These are phyloP conservation scores for Rhagoletis zephyria DNA, from an alignment of 1,140 invertebrate species.

Conservation along the genomic window DNA sequence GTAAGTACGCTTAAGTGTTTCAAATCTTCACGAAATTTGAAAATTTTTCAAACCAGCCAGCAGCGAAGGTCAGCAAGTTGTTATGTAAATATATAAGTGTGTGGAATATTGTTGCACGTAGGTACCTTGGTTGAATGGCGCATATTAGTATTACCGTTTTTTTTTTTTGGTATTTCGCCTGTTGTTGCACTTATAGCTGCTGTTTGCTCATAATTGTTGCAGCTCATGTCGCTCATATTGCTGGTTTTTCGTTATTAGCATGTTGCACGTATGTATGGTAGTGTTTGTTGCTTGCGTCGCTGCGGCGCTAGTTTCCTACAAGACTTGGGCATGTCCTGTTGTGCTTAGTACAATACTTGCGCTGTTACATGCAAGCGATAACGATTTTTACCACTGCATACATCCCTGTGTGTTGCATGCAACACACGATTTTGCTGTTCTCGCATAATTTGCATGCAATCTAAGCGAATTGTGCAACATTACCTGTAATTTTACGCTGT, in stretches of 20 bases:
- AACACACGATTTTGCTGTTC: conserved; percentile 45
- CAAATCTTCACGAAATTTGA: background rate
- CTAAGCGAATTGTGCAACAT: conserved; percentile 40
- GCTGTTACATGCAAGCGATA: conserved; percentile 38
- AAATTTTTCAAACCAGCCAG: background rate
- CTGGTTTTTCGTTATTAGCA: background rate
- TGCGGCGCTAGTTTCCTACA: background rate
- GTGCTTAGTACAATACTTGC: background rate
- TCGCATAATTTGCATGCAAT: conserved; percentile 54
- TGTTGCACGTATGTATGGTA: background rate
- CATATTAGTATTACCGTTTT: background rate
- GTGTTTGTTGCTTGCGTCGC: background rate
- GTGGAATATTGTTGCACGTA: background rate
- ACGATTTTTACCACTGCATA: background rate
- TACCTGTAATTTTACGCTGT: conserved; percentile 30
- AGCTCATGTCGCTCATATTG: background rate
- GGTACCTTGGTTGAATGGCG: background rate
- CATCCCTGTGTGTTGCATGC: conserved; percentile 40
- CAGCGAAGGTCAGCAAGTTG: background rate
- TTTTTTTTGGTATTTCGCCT: background rate
- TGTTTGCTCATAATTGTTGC: conserved; percentile 6
- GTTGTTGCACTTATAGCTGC: background rate
- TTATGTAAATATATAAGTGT: too few relatives aligned
- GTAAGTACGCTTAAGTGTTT: background rate
- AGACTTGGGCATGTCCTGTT: conserved; percentile 39